Base-by-base conservation (phyloP, 2,888 invertebrate genomes). In the Bedellia somnulentella region DNA sequence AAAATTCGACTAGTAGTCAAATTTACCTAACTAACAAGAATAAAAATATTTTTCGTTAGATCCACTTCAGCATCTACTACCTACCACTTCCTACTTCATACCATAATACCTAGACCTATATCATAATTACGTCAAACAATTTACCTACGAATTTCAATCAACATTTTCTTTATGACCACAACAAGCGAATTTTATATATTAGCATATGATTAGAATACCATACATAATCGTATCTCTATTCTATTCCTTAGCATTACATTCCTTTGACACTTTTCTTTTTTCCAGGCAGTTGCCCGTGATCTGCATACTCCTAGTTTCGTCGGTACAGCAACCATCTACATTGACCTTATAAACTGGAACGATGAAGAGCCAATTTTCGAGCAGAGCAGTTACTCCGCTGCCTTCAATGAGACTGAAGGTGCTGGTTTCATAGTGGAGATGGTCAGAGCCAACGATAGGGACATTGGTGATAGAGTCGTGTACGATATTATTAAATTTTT, bases 291-390 rank as follows among this genome's bases (percentile, higher is more conserved):
- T 30, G 73, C 73, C 21, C 61, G 52, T 2, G 71, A 75, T 35
- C 43, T 56, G 37, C 44, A 57, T 34, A 44, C 52, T 5, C 42
- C 60, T 0, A 35, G 38, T 0, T 58, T 60, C 35, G 39, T 49
- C 3, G 71, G 70, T n/a, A 48, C 44, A 5, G 60, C 68, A 6
- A 46, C 47, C 3, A 52, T 84, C 1, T 55, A 52, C 32, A 76
- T 85, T 6, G 47, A 70, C 32, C 68, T 87, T 24, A 57, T 61
- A 16, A 86, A 89, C 57, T 79, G 80, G 68, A 89, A 88, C 52
- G 88, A 89, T 46, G 86, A 87, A 49, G 43, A 61, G 37, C 89
- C 89, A 1, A 75, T 73, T 37, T 88, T 88, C 50, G 45, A 52
- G 4, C 34, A 53, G 3, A 40, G 46, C 9, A 48, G 53, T 3